phyloP scores from a whole-genome alignment of 2,888 invertebrate genomes.

The Diarsia brunnea region DNA sequence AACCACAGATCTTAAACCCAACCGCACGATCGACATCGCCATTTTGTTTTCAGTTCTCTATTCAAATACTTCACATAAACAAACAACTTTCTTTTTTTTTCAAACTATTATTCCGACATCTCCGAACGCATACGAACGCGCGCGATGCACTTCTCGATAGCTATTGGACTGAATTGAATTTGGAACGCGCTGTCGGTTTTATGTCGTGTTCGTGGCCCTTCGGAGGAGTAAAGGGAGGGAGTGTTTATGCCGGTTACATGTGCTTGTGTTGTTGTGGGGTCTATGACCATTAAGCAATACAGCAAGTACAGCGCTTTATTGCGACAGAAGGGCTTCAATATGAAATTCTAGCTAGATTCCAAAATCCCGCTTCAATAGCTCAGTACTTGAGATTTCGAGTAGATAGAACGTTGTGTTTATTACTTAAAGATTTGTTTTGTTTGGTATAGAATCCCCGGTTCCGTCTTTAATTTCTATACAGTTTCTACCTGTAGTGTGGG shows the following conservation, averaged over 20 bases:
- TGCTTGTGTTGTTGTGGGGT: slow-evolving; percentile 62
- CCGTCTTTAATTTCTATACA: neutral
- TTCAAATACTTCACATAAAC: slow-evolving; percentile 60
- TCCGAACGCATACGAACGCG: slow-evolving; percentile 55
- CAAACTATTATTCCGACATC: slow-evolving; percentile 55
- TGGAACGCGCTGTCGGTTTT: slow-evolving; percentile 80
- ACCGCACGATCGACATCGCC: slow-evolving; percentile 86
- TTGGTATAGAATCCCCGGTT: neutral
- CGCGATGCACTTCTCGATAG: slow-evolving; percentile 64
- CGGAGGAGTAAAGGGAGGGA: slow-evolving; percentile 68
- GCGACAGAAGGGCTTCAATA: neutral
- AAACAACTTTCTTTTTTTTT: slow-evolving; percentile 54
- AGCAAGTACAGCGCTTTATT: slow-evolving; percentile 58
- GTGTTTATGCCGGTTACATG: slow-evolving; percentile 73
- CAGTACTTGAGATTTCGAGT: neutral
- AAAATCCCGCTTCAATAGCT: neutral
- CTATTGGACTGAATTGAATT: slow-evolving; percentile 78
- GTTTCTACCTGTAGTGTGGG: neutral
- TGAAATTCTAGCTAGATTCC: neutral
- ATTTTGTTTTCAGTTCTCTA: slow-evolving; percentile 74
- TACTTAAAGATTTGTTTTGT: neutral
- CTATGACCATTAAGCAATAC: slow-evolving; percentile 47
- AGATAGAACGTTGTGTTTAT: neutral
- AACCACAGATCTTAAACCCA: slow-evolving; percentile 81
- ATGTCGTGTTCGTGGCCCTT: slow-evolving; percentile 67